These are phyloP conservation scores for Cavia porcellus DNA, from an alignment of 2,113 vertebrate species.

Conservation along the genomic window DNA sequence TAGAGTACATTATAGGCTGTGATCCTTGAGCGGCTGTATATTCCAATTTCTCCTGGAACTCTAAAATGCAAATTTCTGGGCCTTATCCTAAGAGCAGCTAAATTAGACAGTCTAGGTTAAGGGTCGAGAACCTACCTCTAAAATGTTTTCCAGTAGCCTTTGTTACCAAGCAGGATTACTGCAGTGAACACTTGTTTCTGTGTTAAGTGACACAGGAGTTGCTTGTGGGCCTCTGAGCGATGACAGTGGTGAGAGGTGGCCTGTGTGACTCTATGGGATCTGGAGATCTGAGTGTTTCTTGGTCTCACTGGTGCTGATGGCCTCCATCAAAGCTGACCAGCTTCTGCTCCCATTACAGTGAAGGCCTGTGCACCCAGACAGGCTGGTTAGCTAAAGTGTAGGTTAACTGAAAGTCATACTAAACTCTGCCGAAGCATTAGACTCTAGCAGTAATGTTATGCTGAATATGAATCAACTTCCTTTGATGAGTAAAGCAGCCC, in stretches of 20 bases:
- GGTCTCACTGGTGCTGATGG: neutral
- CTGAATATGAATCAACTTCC: neutral
- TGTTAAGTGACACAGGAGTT: neutral
- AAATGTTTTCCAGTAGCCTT: neutral
- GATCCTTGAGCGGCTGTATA: neutral
- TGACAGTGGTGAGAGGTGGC: too few relatives aligned
- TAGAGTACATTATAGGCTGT: neutral
- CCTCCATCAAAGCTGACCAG: neutral
- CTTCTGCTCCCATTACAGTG: neutral
- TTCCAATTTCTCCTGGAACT: neutral
- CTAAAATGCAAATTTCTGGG: neutral
- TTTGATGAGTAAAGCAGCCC: neutral
- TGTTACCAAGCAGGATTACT: fast-evolving
- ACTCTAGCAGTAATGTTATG: neutral
- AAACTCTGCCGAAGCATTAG: neutral
- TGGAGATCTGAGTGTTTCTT: neutral
- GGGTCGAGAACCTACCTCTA: neutral
- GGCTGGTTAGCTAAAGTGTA: neutral
- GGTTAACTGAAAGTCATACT: neutral
- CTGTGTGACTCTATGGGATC: fast-evolving
- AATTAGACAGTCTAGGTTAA: neutral
- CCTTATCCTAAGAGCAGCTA: neutral
- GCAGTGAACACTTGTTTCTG: neutral
- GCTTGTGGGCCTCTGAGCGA: neutral
- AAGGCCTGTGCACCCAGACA: neutral